Evolutionary conservation across 2,113 vertebrate species (phyloP).

Genomic region (Poeciliopsis retropinna): DNA sequence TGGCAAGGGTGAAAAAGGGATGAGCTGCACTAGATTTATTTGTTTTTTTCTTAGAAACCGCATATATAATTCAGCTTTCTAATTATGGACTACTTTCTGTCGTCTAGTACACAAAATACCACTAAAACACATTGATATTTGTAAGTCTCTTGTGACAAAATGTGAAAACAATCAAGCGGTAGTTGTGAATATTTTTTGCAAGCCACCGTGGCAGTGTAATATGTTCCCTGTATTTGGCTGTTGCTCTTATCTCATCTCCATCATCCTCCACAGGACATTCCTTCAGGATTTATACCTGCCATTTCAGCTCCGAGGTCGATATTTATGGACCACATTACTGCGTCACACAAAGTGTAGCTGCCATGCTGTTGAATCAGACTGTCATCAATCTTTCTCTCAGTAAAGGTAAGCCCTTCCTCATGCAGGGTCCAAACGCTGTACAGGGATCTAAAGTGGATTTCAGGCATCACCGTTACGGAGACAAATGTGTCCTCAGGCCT

Average conservation of each 20-base stretch:
- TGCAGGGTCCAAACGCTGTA: slow-evolving; percentile 34
- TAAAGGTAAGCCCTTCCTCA: slow-evolving; percentile 25
- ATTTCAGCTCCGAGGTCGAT: slow-evolving; percentile 64
- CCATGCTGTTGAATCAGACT: slow-evolving; percentile 35
- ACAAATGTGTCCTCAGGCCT: slow-evolving; percentile 10
- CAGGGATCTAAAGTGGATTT: slow-evolving; percentile 37
- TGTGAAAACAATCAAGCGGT: not conserved
- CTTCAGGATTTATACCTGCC: slow-evolving; percentile 68
- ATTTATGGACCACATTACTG: slow-evolving; percentile 75
- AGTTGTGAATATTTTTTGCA: not conserved
- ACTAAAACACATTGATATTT: too few relatives aligned
- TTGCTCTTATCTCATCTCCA: slow-evolving; percentile 17
- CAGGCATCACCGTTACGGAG: not conserved
- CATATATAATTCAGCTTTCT: too few relatives aligned
- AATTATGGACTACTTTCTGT: not conserved
- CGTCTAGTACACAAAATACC: not conserved
- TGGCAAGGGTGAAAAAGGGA: too few relatives aligned
- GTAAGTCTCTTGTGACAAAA: not conserved
- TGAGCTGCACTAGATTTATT: too few relatives aligned
- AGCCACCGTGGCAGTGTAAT: slow-evolving; percentile 43
- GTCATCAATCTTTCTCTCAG: slow-evolving; percentile 52
- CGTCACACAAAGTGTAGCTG: slow-evolving; percentile 62
- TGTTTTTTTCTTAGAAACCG: not conserved
- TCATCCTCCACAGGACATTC: slow-evolving; percentile 41
- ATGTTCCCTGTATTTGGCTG: slow-evolving; percentile 38